Evolutionary conservation across 2,113 vertebrate genomes (phyloP).

Genomic region (Apistogramma diplotaenia): DNA sequence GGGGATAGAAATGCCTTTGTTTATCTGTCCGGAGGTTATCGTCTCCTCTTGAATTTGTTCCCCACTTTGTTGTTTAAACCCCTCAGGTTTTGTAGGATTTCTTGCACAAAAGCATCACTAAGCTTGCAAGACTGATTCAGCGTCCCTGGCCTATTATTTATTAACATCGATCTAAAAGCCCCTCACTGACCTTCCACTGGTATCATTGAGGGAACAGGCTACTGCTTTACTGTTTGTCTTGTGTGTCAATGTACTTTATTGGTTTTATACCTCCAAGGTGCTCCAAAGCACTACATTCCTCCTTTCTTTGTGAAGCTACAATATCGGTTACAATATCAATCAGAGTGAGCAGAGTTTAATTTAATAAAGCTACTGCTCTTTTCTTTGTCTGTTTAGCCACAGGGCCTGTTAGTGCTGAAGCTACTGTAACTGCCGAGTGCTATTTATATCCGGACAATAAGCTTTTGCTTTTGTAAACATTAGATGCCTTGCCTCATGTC

Average conservation of each 20-base stretch:
- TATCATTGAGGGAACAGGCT: slow-evolving; percentile 10
- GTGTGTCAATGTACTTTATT: background rate
- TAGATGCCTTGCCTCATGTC: background rate
- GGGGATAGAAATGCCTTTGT: slow-evolving; percentile 44
- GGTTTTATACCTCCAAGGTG: background rate
- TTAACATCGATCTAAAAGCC: slow-evolving; percentile 10
- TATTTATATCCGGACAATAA: slow-evolving; percentile 15
- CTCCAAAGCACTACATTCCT: background rate
- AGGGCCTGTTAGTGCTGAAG: background rate
- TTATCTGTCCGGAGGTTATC: slow-evolving; percentile 19
- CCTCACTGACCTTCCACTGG: background rate
- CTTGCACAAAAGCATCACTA: slow-evolving; percentile 1
- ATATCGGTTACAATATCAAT: background rate
- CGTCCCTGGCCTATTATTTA: slow-evolving; percentile 9
- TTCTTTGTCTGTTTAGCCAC: background rate
- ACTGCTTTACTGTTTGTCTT: background rate
- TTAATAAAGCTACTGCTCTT: background rate
- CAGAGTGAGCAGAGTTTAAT: background rate
- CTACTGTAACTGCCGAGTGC: background rate
- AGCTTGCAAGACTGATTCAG: background rate
- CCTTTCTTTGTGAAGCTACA: background rate
- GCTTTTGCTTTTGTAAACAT: slow-evolving; percentile 10
- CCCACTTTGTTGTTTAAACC: slow-evolving; percentile 21
- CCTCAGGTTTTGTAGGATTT: slow-evolving; percentile 25
- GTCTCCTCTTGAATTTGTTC: background rate